Evolutionary conservation across 2,113 vertebrate species (phyloP), one percentile per base, ranked within the genome.

Genomic region (Paraplagusia blochii): DNA sequence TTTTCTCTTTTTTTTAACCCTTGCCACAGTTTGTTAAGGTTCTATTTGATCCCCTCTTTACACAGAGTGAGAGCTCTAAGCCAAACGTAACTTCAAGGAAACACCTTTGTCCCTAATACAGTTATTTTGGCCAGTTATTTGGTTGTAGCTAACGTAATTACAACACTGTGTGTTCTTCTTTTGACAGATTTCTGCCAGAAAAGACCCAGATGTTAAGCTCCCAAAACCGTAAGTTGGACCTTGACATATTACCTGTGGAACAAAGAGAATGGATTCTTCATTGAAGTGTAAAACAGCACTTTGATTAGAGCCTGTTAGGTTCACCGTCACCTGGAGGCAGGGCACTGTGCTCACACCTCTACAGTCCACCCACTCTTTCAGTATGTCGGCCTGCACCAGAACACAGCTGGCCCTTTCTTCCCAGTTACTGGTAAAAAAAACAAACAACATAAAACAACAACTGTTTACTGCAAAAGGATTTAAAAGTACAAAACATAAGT

Each of bases 301-400:
- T 69, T 81, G 82, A 15, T 82, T 81, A 16, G 89, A 86, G 46
- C 58, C 64, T 0, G 74, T 83, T 71, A 90, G 66, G 56, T 84
- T 91, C 34, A 93, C 92, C 11, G 73, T 76, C 55, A 88, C 90
- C 66, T 74, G 82, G 44, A 93, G 90, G 65, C 92, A 94, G 0
- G 87, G 91, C 73, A 84, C 84, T 3, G 65, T 69, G 58, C 79
- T 87, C 70, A 85, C 87, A 11, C 84, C 82, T 50, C 51, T 73
- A 62, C 89, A 90, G 75, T 90, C 87, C 73, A 88, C 80, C 88
- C 88, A 83, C 50, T 91, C 85, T 0, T 88, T 82, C 48, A 63
- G 72, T 58, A 92, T 66, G 1, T 85, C 63, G 0, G 75, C 80
- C 42, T 81, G 62, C 53, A 87, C 49, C 42, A 90, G 44, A 1